These are phyloP conservation scores for Rhinolophus sinicus DNA, from an alignment of 2,113 vertebrate species.

Conservation along the genomic window DNA sequence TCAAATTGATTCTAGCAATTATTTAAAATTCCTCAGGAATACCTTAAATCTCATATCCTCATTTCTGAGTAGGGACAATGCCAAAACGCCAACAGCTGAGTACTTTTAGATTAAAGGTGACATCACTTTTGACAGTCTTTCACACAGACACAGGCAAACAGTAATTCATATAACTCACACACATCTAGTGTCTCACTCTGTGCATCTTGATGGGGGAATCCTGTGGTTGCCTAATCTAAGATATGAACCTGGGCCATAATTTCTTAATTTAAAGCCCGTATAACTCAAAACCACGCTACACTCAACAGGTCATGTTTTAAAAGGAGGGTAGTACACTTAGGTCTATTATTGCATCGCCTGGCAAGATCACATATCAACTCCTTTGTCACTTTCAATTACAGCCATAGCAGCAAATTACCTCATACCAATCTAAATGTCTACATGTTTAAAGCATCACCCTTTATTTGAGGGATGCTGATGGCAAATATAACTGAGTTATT, in stretches of 20 bases:
- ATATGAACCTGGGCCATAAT: not conserved
- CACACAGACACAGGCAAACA: conserved; percentile 50
- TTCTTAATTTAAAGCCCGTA: conserved; percentile 44
- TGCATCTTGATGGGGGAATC: not conserved
- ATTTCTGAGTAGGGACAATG: conserved; percentile 62
- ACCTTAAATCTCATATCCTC: conserved; percentile 73
- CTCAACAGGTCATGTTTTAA: conserved; percentile 32
- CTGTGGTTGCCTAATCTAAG: conserved; percentile 21
- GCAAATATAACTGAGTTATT: conserved; percentile 20
- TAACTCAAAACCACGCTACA: not conserved
- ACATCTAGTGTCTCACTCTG: not conserved
- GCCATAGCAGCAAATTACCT: conserved; percentile 42
- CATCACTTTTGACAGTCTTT: conserved; percentile 53
- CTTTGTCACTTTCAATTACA: conserved; percentile 64
- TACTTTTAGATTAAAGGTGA: conserved; percentile 56
- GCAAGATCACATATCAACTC: conserved; percentile 48
- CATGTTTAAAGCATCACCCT: conserved; percentile 45
- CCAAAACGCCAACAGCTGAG: conserved; percentile 60
- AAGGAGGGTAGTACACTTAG: not conserved
- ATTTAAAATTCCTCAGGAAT: conserved; percentile 85
- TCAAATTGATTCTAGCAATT: conserved; percentile 78
- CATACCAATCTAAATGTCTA: conserved; percentile 20
- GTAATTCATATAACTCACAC: conserved; percentile 16
- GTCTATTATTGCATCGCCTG: conserved; percentile 42
- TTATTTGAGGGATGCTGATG: conserved; percentile 2